Evolutionary conservation across 1,140 invertebrate genomes (phyloP), one percentile per base, ranked within the genome.

Genomic region (Lycorma delicatula): DNA sequence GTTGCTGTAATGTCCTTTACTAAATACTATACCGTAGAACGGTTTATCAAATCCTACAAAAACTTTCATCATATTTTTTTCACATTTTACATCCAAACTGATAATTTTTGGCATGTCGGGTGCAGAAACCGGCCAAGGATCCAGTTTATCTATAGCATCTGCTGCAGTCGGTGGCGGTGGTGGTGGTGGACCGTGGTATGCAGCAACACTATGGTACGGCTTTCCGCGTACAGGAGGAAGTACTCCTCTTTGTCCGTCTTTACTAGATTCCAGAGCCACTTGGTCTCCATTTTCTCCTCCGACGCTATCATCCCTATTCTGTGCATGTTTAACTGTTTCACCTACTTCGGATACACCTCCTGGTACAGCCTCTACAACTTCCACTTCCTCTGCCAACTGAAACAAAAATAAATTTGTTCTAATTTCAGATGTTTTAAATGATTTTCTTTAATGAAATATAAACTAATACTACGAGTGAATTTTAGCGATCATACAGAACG

Each of bases 1-100:
- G 67, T 94, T 93, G 64, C 89, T 91, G 74, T 92, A 93, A 69
- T 44, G 41, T 16, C 25, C 50, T 73, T 94, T 94, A 52, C 89
- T 93, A 77, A 96, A 96, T 62, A 96, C 93, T 83, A 95, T 93
- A 3, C 93, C 93, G 71, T 94, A 93, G 75, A 96, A 96, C 0
- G 93, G 91, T 26, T 91, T 78, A 70, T 95, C 92, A 74, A 96
- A 95, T 70, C 93, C 90, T 64, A 96, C 91, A 72, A 91, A 92
- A 6, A 95, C 91, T 25, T 90, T 77, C 92, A 96, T 96, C 68
- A 92, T 86, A 36, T 91, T 94, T 73, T 95, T 96, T 71, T 95
- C 92, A 72, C 93, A 96, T 69, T 94, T 91, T 38, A 96, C 93
- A 74, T 96, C 91, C 26, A 95, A 72, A 66, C 90, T 85, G 69